A percentile compares a stretch with the other conserved stretches of the same genome.
Conservation (phyloP, 2,113 vertebrate species). For the Tachuris rubrigastra region DNA sequence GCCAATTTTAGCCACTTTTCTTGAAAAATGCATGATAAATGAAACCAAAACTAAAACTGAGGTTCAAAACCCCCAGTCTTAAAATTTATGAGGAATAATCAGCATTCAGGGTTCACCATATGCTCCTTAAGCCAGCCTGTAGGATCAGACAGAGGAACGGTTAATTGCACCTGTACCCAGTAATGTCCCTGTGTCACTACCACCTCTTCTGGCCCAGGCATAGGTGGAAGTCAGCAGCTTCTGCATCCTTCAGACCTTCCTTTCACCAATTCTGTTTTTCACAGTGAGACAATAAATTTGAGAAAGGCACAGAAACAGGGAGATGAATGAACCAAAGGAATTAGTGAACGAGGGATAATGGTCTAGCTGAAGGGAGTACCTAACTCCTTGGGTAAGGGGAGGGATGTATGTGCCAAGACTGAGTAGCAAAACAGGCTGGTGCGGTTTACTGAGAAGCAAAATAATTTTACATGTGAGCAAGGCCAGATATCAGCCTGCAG, state of each 20-base stretch:
- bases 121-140: not conserved
- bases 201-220: not conserved
- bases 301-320: not conserved
- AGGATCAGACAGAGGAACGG: not conserved
- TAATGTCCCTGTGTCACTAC: fast-evolving
- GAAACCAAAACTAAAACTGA: not conserved
- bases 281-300: not conserved
- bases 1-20: not conserved
- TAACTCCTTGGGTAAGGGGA: not conserved
- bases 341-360: not conserved
- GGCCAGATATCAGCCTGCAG: not conserved
- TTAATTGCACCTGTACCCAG: not conserved
- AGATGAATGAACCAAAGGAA: not conserved
- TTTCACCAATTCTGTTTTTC: not conserved
- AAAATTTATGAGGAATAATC: not conserved
- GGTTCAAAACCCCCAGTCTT: not conserved
- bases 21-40: not conserved
- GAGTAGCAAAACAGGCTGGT: not conserved
- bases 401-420: fast-evolving
- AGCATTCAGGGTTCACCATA: not conserved
- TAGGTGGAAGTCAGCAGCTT: not conserved
- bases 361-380: not conserved
- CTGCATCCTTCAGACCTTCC: not conserved
- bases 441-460: not conserved
- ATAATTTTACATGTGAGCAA: not conserved